phyloP scores from a whole-genome alignment of 2,888 invertebrate genomes.

The Hydrotaea cyrtoneurina region DNA sequence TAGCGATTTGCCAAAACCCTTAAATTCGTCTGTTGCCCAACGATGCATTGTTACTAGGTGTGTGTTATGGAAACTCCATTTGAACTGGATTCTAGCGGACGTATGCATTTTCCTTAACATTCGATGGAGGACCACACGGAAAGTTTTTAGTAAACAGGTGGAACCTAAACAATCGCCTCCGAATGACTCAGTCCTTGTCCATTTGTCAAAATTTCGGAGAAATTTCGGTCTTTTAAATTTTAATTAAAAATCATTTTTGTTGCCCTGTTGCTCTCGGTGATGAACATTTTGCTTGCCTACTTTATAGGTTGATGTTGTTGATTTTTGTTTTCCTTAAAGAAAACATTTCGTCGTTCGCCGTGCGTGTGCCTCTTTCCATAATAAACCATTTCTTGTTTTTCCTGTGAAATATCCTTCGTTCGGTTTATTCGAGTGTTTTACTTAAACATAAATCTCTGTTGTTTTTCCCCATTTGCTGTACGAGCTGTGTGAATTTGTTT shows the following conservation, averaged over 20 bases:
- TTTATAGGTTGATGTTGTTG: background rate
- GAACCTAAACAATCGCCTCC: no score
- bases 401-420: slow-evolving; percentile 19
- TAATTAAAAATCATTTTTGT: slow-evolving; percentile 24
- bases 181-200: no score
- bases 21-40: no score
- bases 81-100: no score
- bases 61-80: no score
- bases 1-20: no score
- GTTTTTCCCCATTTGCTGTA: background rate
- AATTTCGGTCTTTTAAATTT: slow-evolving; percentile 12
- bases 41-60: no score
- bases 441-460: slow-evolving; percentile 24
- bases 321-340: background rate
- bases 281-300: background rate
- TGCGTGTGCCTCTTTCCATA: background rate
- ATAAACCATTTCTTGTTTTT: slow-evolving; percentile 26
- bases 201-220: no score
- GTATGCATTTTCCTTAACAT: no score
- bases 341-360: background rate
- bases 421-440: slow-evolving; percentile 13
- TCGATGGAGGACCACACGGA: no score
- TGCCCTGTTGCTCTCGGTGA: slow-evolving; percentile 15
- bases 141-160: background rate
- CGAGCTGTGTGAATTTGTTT: background rate